These are phyloP conservation scores for Leptatherina wallacei DNA, from an alignment of 2,797 vertebrate species.

Conservation along the genomic window DNA sequence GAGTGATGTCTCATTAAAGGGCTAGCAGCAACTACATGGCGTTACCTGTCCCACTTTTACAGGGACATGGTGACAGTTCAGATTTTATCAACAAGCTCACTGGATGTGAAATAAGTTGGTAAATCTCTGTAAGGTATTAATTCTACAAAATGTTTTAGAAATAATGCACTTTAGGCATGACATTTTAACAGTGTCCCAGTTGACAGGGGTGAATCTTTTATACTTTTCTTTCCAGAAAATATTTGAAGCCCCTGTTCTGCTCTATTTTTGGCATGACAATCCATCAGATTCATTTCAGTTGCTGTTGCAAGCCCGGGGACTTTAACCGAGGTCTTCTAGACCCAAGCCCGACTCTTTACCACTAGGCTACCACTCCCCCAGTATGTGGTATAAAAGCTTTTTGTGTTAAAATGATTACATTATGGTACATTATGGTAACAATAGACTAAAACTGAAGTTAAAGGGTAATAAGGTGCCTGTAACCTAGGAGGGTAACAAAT, in stretches of 20 bases:
- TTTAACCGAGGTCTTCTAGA: too few species aligned
- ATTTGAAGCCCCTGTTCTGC: background rate
- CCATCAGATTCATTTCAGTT: background rate
- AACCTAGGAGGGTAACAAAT: too few species aligned
- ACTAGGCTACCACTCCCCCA: too few species aligned
- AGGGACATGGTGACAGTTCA: slow-evolving; percentile 53
- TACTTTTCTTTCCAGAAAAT: background rate
- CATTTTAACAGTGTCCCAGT: background rate
- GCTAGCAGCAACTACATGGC: slow-evolving; percentile 65
- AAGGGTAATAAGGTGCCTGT: too few species aligned
- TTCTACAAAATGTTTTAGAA: slow-evolving; percentile 4
- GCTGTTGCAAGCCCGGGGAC: too few species aligned
- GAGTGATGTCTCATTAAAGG: slow-evolving; percentile 75
- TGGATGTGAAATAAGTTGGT: slow-evolving; percentile 11
- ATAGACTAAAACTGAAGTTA: too few species aligned
- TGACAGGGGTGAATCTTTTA: background rate
- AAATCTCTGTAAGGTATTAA: slow-evolving; percentile 1
- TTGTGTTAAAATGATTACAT: too few species aligned
- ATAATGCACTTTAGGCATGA: background rate
- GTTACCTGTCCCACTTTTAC: slow-evolving; percentile 67
- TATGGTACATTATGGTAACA: too few species aligned
- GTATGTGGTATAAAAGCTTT: too few species aligned
- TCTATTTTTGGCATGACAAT: background rate
- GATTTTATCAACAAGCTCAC: slow-evolving; percentile 51
- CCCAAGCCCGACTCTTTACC: too few species aligned